These are phyloP conservation scores for Noctilio leporinus DNA, from an alignment of 2,113 vertebrate species.

Conservation along the genomic window DNA sequence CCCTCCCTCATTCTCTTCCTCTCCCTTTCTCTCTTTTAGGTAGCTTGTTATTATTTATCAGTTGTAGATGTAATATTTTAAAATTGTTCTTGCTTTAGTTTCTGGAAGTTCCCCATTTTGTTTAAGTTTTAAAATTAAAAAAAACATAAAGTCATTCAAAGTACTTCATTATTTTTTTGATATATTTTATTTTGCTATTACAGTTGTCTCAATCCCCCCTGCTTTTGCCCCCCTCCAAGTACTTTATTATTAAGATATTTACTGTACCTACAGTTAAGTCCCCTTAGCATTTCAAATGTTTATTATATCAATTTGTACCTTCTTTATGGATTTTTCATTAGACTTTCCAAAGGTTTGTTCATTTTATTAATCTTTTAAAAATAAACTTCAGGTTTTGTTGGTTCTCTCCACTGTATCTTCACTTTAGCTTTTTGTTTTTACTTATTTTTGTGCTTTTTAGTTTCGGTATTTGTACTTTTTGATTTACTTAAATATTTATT, in stretches of 20 bases:
- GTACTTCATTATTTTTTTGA: neutral
- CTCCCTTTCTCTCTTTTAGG: neutral
- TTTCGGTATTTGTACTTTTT: neutral
- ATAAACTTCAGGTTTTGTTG: neutral
- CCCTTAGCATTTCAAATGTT: neutral
- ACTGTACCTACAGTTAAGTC: neutral
- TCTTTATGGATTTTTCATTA: neutral
- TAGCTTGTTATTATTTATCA: neutral
- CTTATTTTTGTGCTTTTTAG: neutral
- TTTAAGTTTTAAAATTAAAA: neutral
- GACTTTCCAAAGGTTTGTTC: neutral
- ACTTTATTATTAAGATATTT: neutral
- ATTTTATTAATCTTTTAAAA: neutral
- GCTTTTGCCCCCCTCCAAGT: no score
- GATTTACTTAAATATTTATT: neutral
- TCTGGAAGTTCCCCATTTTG: neutral
- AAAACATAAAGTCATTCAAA: neutral
- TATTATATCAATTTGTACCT: neutral
- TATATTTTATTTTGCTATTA: no score
- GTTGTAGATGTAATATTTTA: neutral
- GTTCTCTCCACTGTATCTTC: neutral
- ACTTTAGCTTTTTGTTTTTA: neutral
- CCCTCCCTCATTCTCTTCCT: neutral
- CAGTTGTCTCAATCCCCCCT: no score
- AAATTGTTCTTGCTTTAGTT: neutral